phyloP scores from a whole-genome alignment of 1,140 invertebrate species.

The Pseudomyrmex sp. region DNA sequence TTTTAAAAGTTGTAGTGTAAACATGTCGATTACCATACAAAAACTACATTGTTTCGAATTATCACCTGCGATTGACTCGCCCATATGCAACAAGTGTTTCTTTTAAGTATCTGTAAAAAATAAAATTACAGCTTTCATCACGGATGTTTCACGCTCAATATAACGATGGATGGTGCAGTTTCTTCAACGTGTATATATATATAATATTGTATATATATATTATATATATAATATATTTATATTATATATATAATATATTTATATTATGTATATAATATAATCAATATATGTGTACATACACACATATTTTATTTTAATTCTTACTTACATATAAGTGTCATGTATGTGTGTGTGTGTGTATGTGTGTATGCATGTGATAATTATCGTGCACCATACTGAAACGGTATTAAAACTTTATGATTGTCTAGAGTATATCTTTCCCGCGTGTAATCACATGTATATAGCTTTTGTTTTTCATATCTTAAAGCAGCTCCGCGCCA shows the following conservation, averaged over 20 bases:
- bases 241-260: not conserved
- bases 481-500: constrained; percentile 39
- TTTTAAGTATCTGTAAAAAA: constrained; percentile 59
- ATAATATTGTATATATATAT: not conserved
- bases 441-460: constrained; percentile 55
- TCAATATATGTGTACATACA: not conserved
- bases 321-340: constrained; percentile 1
- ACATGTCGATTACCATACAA: constrained; percentile 56
- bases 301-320: not conserved
- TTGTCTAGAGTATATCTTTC: constrained; percentile 63
- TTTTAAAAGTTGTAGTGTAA: constrained; percentile 34
- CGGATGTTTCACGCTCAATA: not conserved
- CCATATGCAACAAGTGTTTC: constrained; percentile 32
- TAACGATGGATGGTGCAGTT: constrained; percentile 12
- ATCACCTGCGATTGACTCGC: constrained; percentile 54
- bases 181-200: not conserved
- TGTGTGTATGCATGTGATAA: constrained; percentile 36
- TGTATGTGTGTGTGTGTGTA: not conserved
- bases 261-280: not conserved
- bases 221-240: not conserved
- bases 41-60: constrained; percentile 65
- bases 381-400: constrained; percentile 64
- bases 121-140: constrained; percentile 24
- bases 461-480: not conserved
- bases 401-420: constrained; percentile 65